Evolutionary conservation across 2,113 vertebrate genomes (phyloP).

Genomic region (Guaruba guarouba): DNA sequence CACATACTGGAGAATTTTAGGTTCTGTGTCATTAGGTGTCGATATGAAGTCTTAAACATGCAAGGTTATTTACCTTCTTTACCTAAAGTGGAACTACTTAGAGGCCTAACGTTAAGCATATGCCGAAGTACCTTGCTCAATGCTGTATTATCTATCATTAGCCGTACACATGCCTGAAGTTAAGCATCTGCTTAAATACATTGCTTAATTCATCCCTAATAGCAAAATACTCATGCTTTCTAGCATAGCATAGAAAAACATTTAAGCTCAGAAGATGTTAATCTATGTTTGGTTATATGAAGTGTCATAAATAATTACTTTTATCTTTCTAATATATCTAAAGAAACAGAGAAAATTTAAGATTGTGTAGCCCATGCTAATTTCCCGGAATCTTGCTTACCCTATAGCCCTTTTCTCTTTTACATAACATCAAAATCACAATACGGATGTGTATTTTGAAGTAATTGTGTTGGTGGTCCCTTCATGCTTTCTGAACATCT

Average conservation of each 20-base stretch:
- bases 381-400: background rate
- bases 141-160: background rate
- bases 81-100: background rate
- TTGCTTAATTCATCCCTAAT: background rate
- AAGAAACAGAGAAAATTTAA: background rate
- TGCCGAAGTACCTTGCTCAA: background rate
- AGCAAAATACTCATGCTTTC: background rate
- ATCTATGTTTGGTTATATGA: background rate
- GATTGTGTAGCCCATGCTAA: background rate
- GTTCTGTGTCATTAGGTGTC: background rate
- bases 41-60: background rate
- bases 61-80: background rate
- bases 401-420: background rate
- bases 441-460: constrained; percentile 66
- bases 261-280: background rate
- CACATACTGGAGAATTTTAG: background rate
- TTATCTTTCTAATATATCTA: background rate
- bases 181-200: background rate
- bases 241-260: background rate
- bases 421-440: constrained; percentile 21
- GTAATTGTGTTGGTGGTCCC: constrained; percentile 79
- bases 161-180: background rate
- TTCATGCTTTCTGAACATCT: constrained; percentile 74
- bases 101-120: background rate
- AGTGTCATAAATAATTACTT: background rate